Evolutionary conservation across 1,140 invertebrate genomes (phyloP), one percentile per base, ranked within the genome.

Genomic region (Neuroterus valhalla): DNA sequence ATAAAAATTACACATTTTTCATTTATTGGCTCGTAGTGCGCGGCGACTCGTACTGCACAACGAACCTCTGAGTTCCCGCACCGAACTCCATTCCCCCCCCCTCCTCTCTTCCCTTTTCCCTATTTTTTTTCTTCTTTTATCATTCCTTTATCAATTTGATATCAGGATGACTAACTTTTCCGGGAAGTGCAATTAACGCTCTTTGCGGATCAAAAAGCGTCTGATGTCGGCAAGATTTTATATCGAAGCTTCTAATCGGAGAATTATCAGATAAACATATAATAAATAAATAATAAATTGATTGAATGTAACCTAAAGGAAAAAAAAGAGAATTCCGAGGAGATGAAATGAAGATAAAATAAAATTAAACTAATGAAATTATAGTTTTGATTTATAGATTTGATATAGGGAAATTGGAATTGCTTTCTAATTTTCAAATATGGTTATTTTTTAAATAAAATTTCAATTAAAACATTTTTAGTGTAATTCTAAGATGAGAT

Each of bases 1-100:
- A 86, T 85, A 86, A 86, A 86, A 86, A 86, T 86, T 86, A 85
- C 79, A 85, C 78, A 86, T 85, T 85, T 86, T 86, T 85, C 83
- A 86, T 85, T 78, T 78, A 85, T 81, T 81, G 80, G 74, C 62
- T 73, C n/a, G 78, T 48, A 43, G 43, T 46, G 15, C 14, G 14
- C 45, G 45, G 14, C 10, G 31, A 5, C 48, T 14, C 55, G 11
- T 15, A 62, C 55, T 62, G 55, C 2, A 62, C 31, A 38, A 62
- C 55, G 55, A 62, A 62, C 11, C 55, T 62, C 55, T 62, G 31
- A 62, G 55, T 62, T 62, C 23, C 15, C 55, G 31, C 31, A 38
- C 23, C 23, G 23, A 62, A 15, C 14, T 62, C 73, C 75, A 45
- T 38, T 43, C 50, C 73, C 69, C 50, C 72, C 38, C 50, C 71